phyloP scores from a whole-genome alignment of 2,113 vertebrate species.

The Osmerus eperlanus region DNA sequence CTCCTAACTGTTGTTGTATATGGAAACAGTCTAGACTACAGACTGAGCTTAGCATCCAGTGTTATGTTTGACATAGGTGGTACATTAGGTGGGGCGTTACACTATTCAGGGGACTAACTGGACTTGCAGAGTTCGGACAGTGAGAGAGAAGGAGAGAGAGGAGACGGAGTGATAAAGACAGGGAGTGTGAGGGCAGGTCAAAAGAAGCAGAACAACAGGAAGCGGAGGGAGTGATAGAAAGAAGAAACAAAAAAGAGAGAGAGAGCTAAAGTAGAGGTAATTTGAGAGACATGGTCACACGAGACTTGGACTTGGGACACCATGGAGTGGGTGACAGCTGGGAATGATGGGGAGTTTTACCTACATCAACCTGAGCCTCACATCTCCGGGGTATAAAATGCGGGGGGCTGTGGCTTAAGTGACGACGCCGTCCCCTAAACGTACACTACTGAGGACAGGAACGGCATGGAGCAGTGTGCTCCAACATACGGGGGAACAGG shows the following conservation, averaged over 20 bases:
- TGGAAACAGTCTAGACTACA: background rate
- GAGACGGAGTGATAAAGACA: conserved; percentile 22
- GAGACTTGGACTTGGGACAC: conserved; percentile 32
- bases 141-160: conserved; percentile 15
- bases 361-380: conserved; percentile 67
- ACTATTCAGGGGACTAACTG: conserved; percentile 25
- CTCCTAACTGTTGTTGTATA: background rate
- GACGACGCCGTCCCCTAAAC: conserved; percentile 46
- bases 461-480: too few species aligned
- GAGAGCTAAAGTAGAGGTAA: conserved; percentile 25
- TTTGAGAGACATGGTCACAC: conserved; percentile 35
- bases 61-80: background rate
- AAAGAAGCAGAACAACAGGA: conserved; percentile 1
- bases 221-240: background rate
- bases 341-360: conserved; percentile 55
- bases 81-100: background rate
- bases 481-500: conserved; percentile 43
- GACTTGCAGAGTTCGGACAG: conserved; percentile 24
- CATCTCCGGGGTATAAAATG: conserved; percentile 55
- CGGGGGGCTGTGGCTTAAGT: conserved; percentile 44
- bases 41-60: background rate
- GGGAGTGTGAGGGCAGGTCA: background rate
- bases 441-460: conserved; percentile 33
- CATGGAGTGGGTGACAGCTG: conserved; percentile 37
- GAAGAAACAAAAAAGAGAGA: conserved; percentile 20